These are phyloP conservation scores for Oreochromis spilurus DNA, from an alignment of 2,113 vertebrate genomes.

Conservation along the genomic window DNA sequence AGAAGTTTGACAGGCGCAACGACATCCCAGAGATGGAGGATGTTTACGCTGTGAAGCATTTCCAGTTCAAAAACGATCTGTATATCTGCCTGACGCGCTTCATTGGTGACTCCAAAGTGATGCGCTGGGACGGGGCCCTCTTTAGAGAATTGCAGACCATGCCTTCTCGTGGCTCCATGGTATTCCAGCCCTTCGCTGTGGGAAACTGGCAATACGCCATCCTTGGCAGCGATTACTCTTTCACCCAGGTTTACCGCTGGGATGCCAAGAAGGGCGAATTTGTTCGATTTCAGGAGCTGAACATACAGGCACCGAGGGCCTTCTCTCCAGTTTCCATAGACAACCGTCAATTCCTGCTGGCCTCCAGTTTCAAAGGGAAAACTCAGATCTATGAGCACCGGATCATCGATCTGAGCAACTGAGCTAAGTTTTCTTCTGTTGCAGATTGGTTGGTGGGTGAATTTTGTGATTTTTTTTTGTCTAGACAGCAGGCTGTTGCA, in stretches of 20 bases:
- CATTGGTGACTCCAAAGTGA: constrained; percentile 98
- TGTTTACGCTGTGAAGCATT: constrained; percentile 95
- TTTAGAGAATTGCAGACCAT: constrained; percentile 94
- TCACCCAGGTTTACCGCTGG: constrained; percentile 98
- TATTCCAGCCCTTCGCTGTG: constrained; percentile 92
- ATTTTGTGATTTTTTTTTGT: constrained; percentile 2
- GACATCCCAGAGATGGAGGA: constrained; percentile 99
- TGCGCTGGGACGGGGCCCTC: constrained; percentile 93
- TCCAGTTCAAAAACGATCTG: constrained; percentile 86
- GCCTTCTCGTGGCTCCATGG: constrained; percentile 97
- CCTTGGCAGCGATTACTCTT: constrained; percentile 97
- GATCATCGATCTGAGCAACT: constrained; percentile 95
- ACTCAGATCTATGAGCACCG: constrained; percentile 98
- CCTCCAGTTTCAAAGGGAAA: constrained; percentile 98
- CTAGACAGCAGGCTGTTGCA: not conserved
- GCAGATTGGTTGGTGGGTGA: not conserved
- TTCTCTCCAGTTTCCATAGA: constrained; percentile 94
- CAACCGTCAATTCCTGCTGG: constrained; percentile 94
- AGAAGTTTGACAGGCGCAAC: constrained; percentile 86
- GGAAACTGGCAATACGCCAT: constrained; percentile 95
- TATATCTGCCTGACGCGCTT: constrained; percentile 97
- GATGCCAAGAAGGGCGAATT: constrained; percentile 89
- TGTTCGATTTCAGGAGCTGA: constrained; percentile 95
- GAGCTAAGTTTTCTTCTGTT: not conserved
- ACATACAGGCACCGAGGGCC: constrained; percentile 94